Evolutionary conservation across 1,140 invertebrate genomes (phyloP).

Genomic region (Tetramorium parvispinum): DNA sequence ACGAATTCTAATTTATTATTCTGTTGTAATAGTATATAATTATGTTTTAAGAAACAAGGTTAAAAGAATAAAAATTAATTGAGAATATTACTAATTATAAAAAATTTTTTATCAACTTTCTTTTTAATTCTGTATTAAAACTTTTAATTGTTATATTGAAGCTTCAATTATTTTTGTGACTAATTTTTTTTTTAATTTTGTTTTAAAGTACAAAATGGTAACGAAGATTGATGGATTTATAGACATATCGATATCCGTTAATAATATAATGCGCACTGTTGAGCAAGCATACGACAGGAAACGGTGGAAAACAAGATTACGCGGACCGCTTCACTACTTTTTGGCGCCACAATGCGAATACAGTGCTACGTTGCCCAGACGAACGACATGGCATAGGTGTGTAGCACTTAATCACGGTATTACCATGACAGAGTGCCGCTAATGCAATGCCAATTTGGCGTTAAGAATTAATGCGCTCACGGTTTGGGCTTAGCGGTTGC

Average conservation of each 20-base stretch:
- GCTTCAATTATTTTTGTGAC: not conserved
- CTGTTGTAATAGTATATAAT: not conserved
- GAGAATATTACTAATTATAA: not conserved
- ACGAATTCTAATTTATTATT: not conserved
- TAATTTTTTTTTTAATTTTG: not conserved
- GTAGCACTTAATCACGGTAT: slow-evolving; percentile 74
- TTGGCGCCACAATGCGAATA: slow-evolving; percentile 29
- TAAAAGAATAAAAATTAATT: not conserved
- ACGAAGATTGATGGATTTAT: not conserved
- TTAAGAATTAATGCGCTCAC: slow-evolving; percentile 75
- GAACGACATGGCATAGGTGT: slow-evolving; percentile 60
- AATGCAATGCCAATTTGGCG: slow-evolving; percentile 77
- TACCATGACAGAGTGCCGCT: slow-evolving; percentile 72
- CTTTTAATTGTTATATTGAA: not conserved
- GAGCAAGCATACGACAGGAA: not conserved
- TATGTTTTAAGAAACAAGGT: not conserved
- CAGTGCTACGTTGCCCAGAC: slow-evolving; percentile 33
- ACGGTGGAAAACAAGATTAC: slow-evolving; percentile 64
- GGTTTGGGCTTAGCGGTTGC: slow-evolving; percentile 54
- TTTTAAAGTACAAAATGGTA: not conserved
- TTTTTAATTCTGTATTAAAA: not conserved
- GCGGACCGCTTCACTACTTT: slow-evolving; percentile 64
- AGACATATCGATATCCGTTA: not conserved
- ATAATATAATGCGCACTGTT: not conserved
- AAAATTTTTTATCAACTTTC: not conserved